Base-by-base conservation (phyloP, 2,888 invertebrate genomes). In the Hofmannophila pseudospretella region DNA sequence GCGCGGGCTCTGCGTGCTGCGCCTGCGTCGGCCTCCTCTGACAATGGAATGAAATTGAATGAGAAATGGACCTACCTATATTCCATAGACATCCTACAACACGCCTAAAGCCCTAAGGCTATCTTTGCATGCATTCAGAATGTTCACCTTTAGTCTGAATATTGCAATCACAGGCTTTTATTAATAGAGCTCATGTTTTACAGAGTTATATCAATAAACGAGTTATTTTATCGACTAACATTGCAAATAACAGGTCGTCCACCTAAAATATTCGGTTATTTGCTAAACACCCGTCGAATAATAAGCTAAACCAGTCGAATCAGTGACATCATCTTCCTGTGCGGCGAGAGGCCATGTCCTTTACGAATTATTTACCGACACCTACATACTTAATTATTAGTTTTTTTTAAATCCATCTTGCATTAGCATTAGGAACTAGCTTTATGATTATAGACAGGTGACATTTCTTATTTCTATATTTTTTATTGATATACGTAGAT, bases 291-390 rank as follows among this genome's bases (percentile, higher is more conserved):
- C 62, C 54, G 60, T 54, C 68, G 79, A 82, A 84, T 81, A 77
- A 72, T 79, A 81, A 81, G 67, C 56, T 60, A 79, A 43, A 82
- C 84, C 78, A 78, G 85, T 85, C 69, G 67, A 71, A 68, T 60
- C 53, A 73, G 77, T 85, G 85, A 85, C 85, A 85, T 85, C 85
- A 85, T 54, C 84, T 77, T 81, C 80, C 78, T 78, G 77, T 71
- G 72, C 60, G 64, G 64, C 61, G 65, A 61, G 69, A 73, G 73
- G 70, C 68, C 72, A 55, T 61, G 75, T 81, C 75, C 75, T 80
- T 75, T 71, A 63, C 34, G 23, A 41, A 37, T 33, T 38, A 42
- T 40, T 31, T 36, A 32, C 26, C 33, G 33, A 41, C 44, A 45
- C 44, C 44, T 38, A 45, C 44, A 31, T 23, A 23, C 3, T 32